Percentiles rank a stretch among this genome's conserved stretches.
Evolutionary conservation across 2,888 invertebrate genomes (phyloP).

Genomic region (Watsonalla cultraria): DNA sequence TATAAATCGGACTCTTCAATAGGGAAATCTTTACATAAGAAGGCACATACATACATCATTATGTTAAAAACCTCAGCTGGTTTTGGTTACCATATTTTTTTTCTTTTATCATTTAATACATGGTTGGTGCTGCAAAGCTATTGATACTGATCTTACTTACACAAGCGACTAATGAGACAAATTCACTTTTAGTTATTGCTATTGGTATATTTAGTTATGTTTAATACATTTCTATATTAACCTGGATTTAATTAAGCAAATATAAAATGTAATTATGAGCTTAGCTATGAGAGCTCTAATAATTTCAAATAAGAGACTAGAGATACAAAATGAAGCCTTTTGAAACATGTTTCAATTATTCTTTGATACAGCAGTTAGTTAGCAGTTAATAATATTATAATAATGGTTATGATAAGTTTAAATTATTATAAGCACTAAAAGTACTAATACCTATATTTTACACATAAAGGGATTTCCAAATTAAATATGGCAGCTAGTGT

Average conservation of each 20-base stretch:
- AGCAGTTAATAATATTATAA: constrained; percentile 12
- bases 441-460: constrained; percentile 21
- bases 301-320: constrained; percentile 31
- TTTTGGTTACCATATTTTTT: neutral
- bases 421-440: constrained; percentile 39
- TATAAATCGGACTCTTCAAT: neutral
- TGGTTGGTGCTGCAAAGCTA: neutral
- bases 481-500: constrained; percentile 63
- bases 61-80: too few relatives aligned
- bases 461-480: constrained; percentile 38
- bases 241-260: constrained; percentile 4
- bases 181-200: too few relatives aligned
- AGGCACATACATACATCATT: neutral
- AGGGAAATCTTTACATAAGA: neutral
- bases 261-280: constrained; percentile 9
- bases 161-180: neutral
- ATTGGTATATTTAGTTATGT: constrained; percentile 2
- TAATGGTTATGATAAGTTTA: constrained; percentile 23
- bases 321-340: constrained; percentile 22
- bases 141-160: neutral
- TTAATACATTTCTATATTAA: neutral
- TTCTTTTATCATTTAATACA: neutral
- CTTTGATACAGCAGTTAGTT: neutral
- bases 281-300: constrained; percentile 7
- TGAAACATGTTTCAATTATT: constrained; percentile 10